These are phyloP conservation scores for Aegotheles bennettii DNA, from an alignment of 2,113 vertebrate species.

Conservation along the genomic window DNA sequence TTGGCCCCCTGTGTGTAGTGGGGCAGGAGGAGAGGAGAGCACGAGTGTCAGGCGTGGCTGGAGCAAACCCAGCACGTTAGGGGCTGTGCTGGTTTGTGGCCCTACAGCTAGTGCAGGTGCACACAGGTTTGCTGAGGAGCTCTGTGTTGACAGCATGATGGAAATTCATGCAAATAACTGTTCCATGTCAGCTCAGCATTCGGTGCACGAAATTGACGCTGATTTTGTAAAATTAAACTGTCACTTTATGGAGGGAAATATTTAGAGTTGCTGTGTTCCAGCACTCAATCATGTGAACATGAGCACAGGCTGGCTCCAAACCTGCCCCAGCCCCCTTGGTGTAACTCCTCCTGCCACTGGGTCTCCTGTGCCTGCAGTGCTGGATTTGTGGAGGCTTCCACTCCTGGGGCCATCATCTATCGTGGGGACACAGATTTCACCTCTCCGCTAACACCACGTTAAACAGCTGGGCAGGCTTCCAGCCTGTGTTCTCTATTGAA, in stretches of 20 bases:
- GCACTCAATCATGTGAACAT: neutral
- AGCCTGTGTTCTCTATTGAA: neutral
- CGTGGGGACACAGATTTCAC: neutral
- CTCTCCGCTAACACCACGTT: neutral
- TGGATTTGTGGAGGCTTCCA: neutral
- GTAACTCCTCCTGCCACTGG: neutral
- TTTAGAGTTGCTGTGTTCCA: neutral
- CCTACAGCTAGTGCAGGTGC: neutral
- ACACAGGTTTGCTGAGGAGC: neutral
- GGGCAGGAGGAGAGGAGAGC: neutral
- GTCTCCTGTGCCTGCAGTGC: neutral
- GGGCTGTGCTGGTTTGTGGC: neutral
- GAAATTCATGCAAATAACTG: constrained; percentile 19
- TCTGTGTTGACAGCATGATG: neutral
- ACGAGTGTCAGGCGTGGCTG: neutral
- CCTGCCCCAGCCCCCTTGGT: neutral
- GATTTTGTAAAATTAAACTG: constrained; percentile 28
- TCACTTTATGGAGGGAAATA: neutral
- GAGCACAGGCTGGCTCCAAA: neutral
- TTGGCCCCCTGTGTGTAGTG: neutral
- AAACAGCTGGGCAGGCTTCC: neutral
- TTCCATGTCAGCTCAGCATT: neutral
- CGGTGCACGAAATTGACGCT: neutral
- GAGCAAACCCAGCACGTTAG: no score
- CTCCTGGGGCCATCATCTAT: neutral